These are phyloP conservation scores for Petrocephalus schoutedeni DNA, from an alignment of 2,797 vertebrate genomes.

Conservation along the genomic window DNA sequence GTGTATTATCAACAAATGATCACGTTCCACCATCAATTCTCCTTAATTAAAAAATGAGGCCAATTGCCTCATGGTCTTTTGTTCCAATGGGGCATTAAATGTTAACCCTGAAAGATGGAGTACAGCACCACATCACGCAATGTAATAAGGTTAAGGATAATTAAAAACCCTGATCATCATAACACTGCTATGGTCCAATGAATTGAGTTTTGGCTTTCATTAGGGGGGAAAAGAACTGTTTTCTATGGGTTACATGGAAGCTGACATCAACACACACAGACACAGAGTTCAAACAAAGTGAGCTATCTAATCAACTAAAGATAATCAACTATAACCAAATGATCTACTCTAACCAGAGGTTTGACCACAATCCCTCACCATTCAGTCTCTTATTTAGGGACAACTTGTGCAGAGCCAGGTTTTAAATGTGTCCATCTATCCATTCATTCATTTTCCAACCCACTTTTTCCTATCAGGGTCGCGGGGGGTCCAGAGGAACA, in stretches of 20 bases:
- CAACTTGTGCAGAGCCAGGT: not conserved
- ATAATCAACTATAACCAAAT: not conserved
- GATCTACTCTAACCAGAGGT: not conserved
- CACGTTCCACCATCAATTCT: not conserved
- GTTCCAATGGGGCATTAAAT: not conserved
- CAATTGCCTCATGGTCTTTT: not conserved
- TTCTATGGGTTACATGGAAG: not conserved
- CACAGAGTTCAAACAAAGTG: not conserved
- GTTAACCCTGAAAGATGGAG: not conserved
- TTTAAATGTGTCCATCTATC: not conserved
- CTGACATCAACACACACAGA: not conserved
- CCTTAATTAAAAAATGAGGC: not conserved
- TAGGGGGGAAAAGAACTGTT: not conserved
- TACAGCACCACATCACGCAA: not conserved
- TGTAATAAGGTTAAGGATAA: not conserved
- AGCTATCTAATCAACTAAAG: not conserved
- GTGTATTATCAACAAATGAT: not conserved
- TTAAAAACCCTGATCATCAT: not conserved
- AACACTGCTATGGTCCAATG: not conserved
- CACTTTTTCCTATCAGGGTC: too few relatives aligned
- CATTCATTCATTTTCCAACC: too few relatives aligned
- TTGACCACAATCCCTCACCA: not conserved
- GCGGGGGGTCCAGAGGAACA: too few relatives aligned
- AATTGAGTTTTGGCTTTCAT: not conserved
- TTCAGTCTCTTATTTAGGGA: not conserved